These are phyloP conservation scores for Eristalis arbustorum DNA, from an alignment of 2,888 invertebrate species.

Conservation along the genomic window DNA sequence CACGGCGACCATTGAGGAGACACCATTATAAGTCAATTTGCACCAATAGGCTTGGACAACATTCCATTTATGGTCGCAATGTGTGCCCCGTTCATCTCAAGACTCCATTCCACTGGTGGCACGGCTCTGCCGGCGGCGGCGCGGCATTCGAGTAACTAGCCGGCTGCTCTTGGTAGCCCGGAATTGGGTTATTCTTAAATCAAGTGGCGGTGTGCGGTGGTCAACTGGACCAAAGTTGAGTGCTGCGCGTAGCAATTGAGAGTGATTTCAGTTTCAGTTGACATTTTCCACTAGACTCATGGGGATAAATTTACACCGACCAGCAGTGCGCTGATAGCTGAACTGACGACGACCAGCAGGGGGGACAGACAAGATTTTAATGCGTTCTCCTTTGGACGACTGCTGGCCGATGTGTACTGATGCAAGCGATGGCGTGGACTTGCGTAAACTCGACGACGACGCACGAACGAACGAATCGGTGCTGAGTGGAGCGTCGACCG, in stretches of 20 bases:
- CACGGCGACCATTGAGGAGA: conserved; percentile 2
- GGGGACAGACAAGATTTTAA: conserved; percentile 20
- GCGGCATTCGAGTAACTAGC: not conserved
- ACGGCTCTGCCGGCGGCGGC: not conserved
- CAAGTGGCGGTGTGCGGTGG: conserved; percentile 49
- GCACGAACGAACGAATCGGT: not conserved
- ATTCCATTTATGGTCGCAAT: conserved; percentile 57
- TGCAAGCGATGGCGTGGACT: not conserved
- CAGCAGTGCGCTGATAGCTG: not conserved
- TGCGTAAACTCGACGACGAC: conserved; percentile 35
- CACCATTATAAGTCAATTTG: conserved; percentile 59
- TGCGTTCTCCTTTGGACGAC: conserved; percentile 17
- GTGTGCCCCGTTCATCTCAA: conserved; percentile 6
- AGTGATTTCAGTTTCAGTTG: conserved; percentile 67
- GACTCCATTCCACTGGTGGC: not conserved
- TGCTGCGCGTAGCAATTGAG: conserved; percentile 52
- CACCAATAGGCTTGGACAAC: conserved; percentile 54
- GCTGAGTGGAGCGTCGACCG: too few species aligned
- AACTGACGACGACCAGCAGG: not conserved
- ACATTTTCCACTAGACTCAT: conserved; percentile 45
- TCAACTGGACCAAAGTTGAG: conserved; percentile 55
- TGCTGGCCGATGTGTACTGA: not conserved
- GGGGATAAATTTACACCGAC: conserved; percentile 35
- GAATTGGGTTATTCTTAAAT: conserved; percentile 67
- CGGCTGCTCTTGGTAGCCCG: not conserved